Evolutionary conservation across 2,797 vertebrate species (phyloP).

Genomic region (Ptychadena robeensis): DNA sequence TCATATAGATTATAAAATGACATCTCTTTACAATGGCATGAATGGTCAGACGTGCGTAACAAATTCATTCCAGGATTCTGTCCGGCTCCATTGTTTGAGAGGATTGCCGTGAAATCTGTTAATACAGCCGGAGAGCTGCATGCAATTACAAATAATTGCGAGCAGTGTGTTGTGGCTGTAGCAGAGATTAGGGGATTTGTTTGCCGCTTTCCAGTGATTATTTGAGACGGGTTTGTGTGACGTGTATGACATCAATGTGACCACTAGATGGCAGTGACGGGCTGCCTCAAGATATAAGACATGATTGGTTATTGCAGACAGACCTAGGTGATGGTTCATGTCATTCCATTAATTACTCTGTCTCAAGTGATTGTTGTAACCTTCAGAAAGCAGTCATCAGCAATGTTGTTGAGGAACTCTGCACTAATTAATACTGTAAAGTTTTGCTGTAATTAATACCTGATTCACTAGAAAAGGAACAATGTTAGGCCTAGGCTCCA

Average conservation of each 20-base stretch:
- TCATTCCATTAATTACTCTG: background rate
- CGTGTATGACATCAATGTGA: background rate
- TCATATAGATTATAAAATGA: background rate
- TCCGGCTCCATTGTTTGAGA: constrained; percentile 9
- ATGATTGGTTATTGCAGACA: constrained; percentile 3
- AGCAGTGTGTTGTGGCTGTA: constrained; percentile 19
- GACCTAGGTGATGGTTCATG: background rate
- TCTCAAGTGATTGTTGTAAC: background rate
- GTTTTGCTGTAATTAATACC: background rate
- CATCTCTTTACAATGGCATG: background rate
- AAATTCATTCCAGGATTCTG: constrained; percentile 2
- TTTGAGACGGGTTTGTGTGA: constrained; percentile 6
- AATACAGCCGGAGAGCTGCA: constrained; percentile 33
- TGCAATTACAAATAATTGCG: constrained; percentile 25
- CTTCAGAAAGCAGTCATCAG: background rate
- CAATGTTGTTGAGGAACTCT: background rate
- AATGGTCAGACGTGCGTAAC: background rate
- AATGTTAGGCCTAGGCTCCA: no score
- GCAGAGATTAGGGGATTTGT: constrained; percentile 35
- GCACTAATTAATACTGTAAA: background rate
- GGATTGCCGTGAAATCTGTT: constrained; percentile 17
- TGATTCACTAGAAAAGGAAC: background rate
- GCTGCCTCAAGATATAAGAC: no score
- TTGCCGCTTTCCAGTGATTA: background rate
- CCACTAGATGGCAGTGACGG: constrained; percentile 32